Evolutionary conservation across 1,140 invertebrate genomes (phyloP), one percentile per base, ranked within the genome.

Genomic region (Bombus difficillimus): DNA sequence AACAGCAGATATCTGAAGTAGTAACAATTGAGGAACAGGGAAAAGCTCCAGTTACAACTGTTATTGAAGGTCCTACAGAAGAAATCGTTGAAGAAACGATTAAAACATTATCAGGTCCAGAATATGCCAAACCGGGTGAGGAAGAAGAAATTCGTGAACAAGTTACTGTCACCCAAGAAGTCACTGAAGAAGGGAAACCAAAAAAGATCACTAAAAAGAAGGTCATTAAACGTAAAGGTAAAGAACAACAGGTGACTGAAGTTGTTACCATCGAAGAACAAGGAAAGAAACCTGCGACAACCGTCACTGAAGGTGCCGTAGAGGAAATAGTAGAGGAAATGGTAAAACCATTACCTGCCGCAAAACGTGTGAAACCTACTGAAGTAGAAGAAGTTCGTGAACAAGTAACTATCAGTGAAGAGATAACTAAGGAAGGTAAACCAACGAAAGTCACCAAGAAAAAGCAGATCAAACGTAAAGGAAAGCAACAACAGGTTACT

Each of bases 131-230:
- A 8, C 62, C 62, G 6, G 62, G 15, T 13, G 62, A 93, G 90
- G 92, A 93, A 89, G 88, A 66, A 92, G 75, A 66, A 8, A 15
- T 66, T 93, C 92, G 90, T 0, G 93, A 94, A 73, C 89, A 94
- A 81, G 93, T 95, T 12, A 92, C 93, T 10, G 90, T 95, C 3
- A 94, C 95, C 18, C 94, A 96, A 86, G 93, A 94, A n/a, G 92
- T 89, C 28, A 93, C 94, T 13, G 91, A 92, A 85, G 92, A 92
- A 68, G 94, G 95, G 5, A 93, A 93, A 71, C 93, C 92, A 0
- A 94, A 93, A 87, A 94, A 93, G 66, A 92, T 91, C 9, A 93
- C 90, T 0, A 94, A 92, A 57, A 89, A 86, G 68, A 83, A 86
- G 12, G 68, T 86, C 12, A 85, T 87, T 0, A 91, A 95, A 88